Evolutionary conservation across 2,113 vertebrate species (phyloP).

Genomic region (Paralichthys olivaceus): DNA sequence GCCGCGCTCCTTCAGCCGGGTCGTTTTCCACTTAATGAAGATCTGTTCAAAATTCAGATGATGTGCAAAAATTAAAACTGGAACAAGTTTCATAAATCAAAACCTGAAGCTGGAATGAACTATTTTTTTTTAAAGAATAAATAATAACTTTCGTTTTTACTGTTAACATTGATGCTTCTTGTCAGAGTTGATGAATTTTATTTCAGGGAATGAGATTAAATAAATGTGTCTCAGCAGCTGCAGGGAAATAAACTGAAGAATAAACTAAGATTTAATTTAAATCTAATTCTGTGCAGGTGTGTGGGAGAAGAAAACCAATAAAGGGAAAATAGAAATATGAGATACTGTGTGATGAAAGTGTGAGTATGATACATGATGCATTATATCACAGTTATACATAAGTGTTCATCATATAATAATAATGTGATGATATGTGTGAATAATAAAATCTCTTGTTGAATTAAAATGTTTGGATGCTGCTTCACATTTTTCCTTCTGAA

Average conservation of each 20-base stretch:
- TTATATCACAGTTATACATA: too few species aligned
- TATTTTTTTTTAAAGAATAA: not conserved
- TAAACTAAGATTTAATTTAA: too few species aligned
- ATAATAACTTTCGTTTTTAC: conserved; percentile 10
- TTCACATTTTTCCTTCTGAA: too few species aligned
- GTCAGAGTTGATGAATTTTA: not conserved
- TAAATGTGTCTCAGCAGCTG: not conserved
- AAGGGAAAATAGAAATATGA: too few species aligned
- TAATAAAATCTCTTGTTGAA: too few species aligned
- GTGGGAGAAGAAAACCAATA: too few species aligned
- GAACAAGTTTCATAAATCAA: conserved; percentile 19
- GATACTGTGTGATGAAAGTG: not conserved
- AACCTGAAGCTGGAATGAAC: conserved; percentile 11
- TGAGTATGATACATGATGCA: not conserved
- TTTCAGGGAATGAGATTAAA: not conserved
- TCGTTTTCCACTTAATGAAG: not conserved
- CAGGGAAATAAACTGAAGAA: too few species aligned
- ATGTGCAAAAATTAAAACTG: conserved; percentile 13
- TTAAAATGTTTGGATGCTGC: too few species aligned
- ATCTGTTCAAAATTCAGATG: conserved; percentile 12
- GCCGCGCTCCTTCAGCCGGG: not conserved
- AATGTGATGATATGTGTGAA: too few species aligned
- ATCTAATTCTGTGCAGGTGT: too few species aligned
- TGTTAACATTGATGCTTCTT: not conserved
- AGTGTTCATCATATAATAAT: too few species aligned